Evolutionary conservation across 2,888 invertebrate species (phyloP), one percentile per base, ranked within the genome.

Genomic region (Lypha dubia): DNA sequence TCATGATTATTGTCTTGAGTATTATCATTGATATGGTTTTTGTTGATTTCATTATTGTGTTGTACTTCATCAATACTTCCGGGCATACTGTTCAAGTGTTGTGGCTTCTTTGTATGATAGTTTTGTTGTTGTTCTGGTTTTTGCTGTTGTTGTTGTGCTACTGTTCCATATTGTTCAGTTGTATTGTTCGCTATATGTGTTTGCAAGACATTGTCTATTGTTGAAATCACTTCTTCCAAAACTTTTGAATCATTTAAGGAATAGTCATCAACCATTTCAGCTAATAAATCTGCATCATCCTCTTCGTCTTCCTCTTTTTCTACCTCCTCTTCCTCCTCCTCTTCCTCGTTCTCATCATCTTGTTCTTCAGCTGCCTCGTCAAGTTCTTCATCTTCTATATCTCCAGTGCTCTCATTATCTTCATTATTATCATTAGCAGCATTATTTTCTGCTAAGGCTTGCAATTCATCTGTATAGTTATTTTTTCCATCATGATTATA

Each of bases 71-170:
- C 35, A 44, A 32, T 70, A 60, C 35, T 71, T 73, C 89, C 90
- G 83, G 87, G 87, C 83, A 88, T 83, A 22, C 49, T 77, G 49
- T 44, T 67, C 17, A 84, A 83, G 46, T 87, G 87, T 73, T 85
- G 81, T 87, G 87, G 35, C 17, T 49, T 22, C 0, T 32, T 74
- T 13, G 13, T 63, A 24, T 63, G 70, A n/a, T 53, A 67, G n/a
- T 67, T 65, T 41, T 22, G 84, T 41, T 75, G 65, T 24, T 38
- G 20, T 24, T 67, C 60, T 41, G 22, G 84, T 41, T 75, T 60
- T 24, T 38, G 20, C 17, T 51, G 13, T 20, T 68, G 44, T 22
- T 73, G 38, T 56, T 58, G 71, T 35, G 15, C 9, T 49, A 28
- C 38, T 20, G 28, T 38, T 73, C 35, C 56, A 49, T 65, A 56